Evolutionary conservation across 2,797 vertebrate species (phyloP), one percentile per base, ranked within the genome.

Genomic region (Takifugu ocellatus): DNA sequence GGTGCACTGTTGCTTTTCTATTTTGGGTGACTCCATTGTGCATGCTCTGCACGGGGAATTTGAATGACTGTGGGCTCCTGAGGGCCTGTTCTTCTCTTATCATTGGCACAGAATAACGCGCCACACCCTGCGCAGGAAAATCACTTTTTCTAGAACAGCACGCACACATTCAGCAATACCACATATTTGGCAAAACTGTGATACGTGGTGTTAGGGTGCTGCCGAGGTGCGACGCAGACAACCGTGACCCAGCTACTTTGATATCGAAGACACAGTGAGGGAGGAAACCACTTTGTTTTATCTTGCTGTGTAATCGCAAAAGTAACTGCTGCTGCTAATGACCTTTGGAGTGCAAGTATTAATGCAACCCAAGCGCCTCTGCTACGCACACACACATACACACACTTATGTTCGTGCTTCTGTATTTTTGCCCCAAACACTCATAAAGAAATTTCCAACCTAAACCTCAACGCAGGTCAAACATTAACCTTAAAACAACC

Each of bases 91-190:
- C 65, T 47, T 59, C 74, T 82, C 84, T 89, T 89, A 88, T 88
- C 83, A 51, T 72, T 61, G 33, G 25, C 43, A 48, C 77, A 66
- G 78, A 62, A 71, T 68, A 73, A 74, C 66, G 63, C 66, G 62
- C 84, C 87, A 85, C 89, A 74, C 89, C 87, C 86, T 74, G 56
- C 33, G 53, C 46, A 50, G 77, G 67, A 74, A 77, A 79, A 81
- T 78, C 48, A 31, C 70, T 74, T 73, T 80, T 62, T 77, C 72
- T 62, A 83, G 75, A 84, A 79, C 81, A 80, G 69, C 74, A 55
- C 68, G 72, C 72, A 71, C 70, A 81, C 78, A 60, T 84, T 81
- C 70, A 81, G 79, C 79, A 78, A 51, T 53, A 70, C 79, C 61
- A 54, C 25, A 31, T 72, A 68, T 64, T 74, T 66, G 14, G 52